phyloP scores from a whole-genome alignment of 1,140 invertebrate genomes.

The Drosophila bocki region DNA sequence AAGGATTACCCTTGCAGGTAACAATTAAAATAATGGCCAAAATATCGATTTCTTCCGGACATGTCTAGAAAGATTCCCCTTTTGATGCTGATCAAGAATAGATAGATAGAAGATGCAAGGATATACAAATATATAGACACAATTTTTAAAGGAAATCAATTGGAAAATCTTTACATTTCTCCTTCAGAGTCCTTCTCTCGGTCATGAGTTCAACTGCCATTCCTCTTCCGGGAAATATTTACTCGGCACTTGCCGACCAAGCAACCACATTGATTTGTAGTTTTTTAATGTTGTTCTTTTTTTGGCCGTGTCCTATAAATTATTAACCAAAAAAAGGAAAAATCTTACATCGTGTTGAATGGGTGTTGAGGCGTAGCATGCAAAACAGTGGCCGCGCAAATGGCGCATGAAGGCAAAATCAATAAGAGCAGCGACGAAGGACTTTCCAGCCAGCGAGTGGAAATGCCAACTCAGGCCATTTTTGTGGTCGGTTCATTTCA shows the following conservation, averaged over 20 bases:
- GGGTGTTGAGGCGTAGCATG: constrained; percentile 53
- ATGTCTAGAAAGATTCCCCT: too few relatives aligned
- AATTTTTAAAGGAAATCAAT: neutral
- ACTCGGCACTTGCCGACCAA: constrained; percentile 8
- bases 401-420: constrained; percentile 77
- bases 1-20: too few relatives aligned
- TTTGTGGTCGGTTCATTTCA: constrained; percentile 75
- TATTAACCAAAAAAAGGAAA: constrained; percentile 35
- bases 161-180: constrained; percentile 2
- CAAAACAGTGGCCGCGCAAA: constrained; percentile 62
- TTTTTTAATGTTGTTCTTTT: constrained; percentile 47
- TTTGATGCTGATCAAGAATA: too few relatives aligned
- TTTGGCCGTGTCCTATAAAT: constrained; percentile 52
- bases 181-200: neutral
- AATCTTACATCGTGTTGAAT: constrained; percentile 5
- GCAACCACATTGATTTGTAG: constrained; percentile 52
- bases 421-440: constrained; percentile 52
- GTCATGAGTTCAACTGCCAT: constrained; percentile 1
- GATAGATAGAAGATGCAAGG: too few relatives aligned
- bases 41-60: too few relatives aligned
- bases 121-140: neutral
- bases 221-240: constrained; percentile 14
- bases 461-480: constrained; percentile 69
- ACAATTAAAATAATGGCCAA: too few relatives aligned
- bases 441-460: constrained; percentile 22